Conservation (phyloP, 1,140 invertebrate species). For the Achatina immaculata region DNA sequence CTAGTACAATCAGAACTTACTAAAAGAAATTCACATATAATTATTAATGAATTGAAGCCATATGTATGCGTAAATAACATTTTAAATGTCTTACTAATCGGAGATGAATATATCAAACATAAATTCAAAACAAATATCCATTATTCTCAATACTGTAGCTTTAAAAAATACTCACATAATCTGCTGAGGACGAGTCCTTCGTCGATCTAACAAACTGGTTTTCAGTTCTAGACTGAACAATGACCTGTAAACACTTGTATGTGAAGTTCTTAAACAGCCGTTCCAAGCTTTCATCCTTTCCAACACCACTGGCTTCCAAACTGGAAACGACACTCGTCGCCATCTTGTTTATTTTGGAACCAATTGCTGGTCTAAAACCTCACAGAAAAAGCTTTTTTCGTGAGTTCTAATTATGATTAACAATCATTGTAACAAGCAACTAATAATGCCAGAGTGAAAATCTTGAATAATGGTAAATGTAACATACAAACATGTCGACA, state of each 20-base stretch:
- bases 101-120: not conserved
- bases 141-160: not conserved
- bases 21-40: too few relatives aligned
- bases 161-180: slow-evolving; percentile 6
- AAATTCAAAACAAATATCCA: not conserved
- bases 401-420: not conserved
- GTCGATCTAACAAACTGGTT: not conserved
- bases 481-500: too few relatives aligned
- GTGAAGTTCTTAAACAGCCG: slow-evolving; percentile 24
- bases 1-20: too few relatives aligned
- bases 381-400: too few relatives aligned
- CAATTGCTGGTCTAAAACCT: too few relatives aligned
- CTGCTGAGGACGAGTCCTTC: not conserved
- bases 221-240: slow-evolving; percentile 26
- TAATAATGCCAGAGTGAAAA: too few relatives aligned
- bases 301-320: slow-evolving; percentile 7
- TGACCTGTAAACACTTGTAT: slow-evolving; percentile 27
- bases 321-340: not conserved
- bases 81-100: too few relatives aligned
- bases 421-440: too few relatives aligned
- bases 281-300: slow-evolving; percentile 22
- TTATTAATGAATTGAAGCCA: too few relatives aligned
- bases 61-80: too few relatives aligned
- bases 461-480: too few relatives aligned
- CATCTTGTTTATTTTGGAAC: slow-evolving; percentile 31